Base-by-base conservation (phyloP, 2,888 invertebrate species). In the Sphaeridia pumilis region DNA sequence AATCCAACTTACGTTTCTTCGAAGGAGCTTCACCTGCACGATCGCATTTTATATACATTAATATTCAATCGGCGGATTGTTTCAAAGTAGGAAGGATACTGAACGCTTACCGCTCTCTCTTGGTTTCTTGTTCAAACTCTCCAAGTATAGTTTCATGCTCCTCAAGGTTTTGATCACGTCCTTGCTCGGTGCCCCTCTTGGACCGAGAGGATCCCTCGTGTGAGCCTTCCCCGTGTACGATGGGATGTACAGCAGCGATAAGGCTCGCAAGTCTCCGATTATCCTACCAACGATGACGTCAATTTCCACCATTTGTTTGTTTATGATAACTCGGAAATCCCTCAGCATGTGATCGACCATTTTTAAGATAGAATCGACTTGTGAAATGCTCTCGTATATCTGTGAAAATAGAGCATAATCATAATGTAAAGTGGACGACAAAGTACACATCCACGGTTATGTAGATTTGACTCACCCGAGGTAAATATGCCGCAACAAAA, bases 401-500 rank as follows among this genome's bases (percentile, higher is more conserved):
- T 61, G 22, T n/a, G n/a, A 36, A 47, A 46, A 47, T 31, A 20
- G 22, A 26, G 17, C 20, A 47, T 20, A 7, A 38, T 38, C 20
- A 38, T 38, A 7, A 38, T n/a, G n/a, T n/a, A n/a, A n/a, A n/a
- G n/a, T n/a, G n/a, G 20, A 17, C 38, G 17, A 5, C 5, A 12
- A 5, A 38, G 20, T 7, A 38, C 12, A 38, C 38, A 38, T 7
- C 38, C 20, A 31, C 31, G 14, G 14, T 31, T 7, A 31, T 38
- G 38, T 17, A 38, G 10, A 38, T 38, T 38, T 42, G 2, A 31
- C 67, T 66, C 71, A 88, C 84, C 78, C 89, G 90, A 0, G 90
- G 88, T 69, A 92, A 88, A 69, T 87, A 90, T 57, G 86, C 83
- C 66, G 82, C 82, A 70, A 92, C 77, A 70, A 93, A 92, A 68